These are phyloP conservation scores for Teleiodes luculella DNA, from an alignment of 2,888 invertebrate species.

Conservation along the genomic window DNA sequence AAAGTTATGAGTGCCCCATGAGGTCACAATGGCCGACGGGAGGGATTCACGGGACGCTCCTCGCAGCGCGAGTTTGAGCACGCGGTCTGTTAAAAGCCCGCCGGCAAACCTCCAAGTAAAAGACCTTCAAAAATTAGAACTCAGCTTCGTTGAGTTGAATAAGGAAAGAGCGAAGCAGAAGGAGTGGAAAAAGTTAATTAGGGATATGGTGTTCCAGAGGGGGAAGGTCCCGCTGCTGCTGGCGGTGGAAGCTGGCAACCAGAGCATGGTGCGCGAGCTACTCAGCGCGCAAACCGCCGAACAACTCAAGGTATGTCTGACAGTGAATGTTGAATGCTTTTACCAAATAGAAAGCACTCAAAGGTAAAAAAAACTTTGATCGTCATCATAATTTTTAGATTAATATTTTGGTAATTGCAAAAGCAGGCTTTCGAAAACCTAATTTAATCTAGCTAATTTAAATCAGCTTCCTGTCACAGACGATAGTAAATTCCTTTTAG, in stretches of 20 bases:
- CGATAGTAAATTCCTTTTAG: too few relatives aligned
- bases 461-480: too few relatives aligned
- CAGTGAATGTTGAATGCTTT: not conserved
- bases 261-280: slow-evolving; percentile 96
- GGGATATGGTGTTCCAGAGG: slow-evolving; percentile 84
- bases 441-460: too few relatives aligned
- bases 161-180: slow-evolving; percentile 72
- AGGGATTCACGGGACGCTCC: slow-evolving; percentile 51
- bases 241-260: slow-evolving; percentile 96
- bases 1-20: slow-evolving; percentile 18
- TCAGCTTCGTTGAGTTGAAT: slow-evolving; percentile 74
- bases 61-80: slow-evolving; percentile 46
- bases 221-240: slow-evolving; percentile 95
- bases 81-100: slow-evolving; percentile 51
- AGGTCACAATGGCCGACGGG: slow-evolving; percentile 20
- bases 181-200: slow-evolving; percentile 79
- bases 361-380: too few relatives aligned
- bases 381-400: too few relatives aligned
- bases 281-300: slow-evolving; percentile 91
- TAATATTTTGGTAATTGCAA: too few relatives aligned
- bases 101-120: slow-evolving; percentile 52
- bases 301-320: slow-evolving; percentile 83
- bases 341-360: not conserved
- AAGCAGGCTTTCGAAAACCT: too few relatives aligned
- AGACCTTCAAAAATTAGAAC: slow-evolving; percentile 68